Conservation (phyloP, 1,140 invertebrate genomes). For the Drosophila obscura region DNA sequence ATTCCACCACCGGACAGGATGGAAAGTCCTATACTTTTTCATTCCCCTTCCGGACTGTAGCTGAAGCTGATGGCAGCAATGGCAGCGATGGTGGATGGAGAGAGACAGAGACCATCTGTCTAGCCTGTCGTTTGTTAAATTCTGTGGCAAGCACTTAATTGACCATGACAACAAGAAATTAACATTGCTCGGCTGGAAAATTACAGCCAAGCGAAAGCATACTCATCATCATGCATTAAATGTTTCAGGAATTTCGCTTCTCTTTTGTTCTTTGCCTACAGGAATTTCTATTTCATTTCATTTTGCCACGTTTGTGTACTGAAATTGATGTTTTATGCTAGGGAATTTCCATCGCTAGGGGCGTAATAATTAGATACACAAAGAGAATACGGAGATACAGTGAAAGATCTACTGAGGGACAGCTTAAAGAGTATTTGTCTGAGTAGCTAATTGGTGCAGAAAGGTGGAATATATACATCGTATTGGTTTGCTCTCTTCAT, state of each 20-base stretch:
- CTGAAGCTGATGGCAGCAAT: not conserved
- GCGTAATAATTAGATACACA: constrained; percentile 1
- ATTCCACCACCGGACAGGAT: constrained; percentile 15
- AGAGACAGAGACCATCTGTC: constrained; percentile 7
- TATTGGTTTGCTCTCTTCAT: no score
- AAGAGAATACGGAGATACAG: no score
- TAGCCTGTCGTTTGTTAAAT: constrained; percentile 31
- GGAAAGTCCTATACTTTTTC: constrained; percentile 55
- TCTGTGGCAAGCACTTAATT: constrained; percentile 67
- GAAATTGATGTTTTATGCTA: constrained; percentile 15
- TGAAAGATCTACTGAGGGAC: no score
- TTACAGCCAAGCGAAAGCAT: constrained; percentile 40
- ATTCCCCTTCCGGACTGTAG: constrained; percentile 19
- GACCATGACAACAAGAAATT: constrained; percentile 79
- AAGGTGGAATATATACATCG: no score
- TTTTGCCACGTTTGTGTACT: not conserved
- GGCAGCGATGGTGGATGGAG: not conserved
- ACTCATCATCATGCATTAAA: constrained; percentile 44
- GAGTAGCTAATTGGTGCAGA: no score
- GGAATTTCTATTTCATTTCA: constrained; percentile 57
- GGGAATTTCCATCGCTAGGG: constrained; percentile 1
- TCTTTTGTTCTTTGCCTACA: constrained; percentile 24
- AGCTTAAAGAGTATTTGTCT: no score
- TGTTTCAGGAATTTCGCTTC: constrained; percentile 39
- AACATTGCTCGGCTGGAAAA: constrained; percentile 67